Conservation (phyloP, 2,888 invertebrate species). For the Ptychoptera contaminata region DNA sequence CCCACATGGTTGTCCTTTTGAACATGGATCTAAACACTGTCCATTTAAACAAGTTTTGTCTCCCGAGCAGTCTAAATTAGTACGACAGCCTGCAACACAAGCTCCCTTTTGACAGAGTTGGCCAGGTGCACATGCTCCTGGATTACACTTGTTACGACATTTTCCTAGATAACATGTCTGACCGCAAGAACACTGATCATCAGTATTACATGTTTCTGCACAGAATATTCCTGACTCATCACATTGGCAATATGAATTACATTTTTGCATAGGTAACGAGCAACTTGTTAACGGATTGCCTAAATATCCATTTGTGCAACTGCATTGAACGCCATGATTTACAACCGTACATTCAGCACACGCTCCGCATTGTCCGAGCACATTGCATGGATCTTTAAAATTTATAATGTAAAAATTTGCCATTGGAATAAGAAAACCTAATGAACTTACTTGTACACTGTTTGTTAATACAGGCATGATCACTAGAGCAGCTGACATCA, state of each 20-base stretch:
- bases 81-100: conserved; percentile 66
- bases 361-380: conserved; percentile 57
- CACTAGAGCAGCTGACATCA: conserved; percentile 57
- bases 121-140: conserved; percentile 54
- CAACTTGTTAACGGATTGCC: conserved; percentile 73
- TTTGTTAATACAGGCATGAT: conserved; percentile 66
- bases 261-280: conserved; percentile 49
- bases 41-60: conserved; percentile 55
- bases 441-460: conserved; percentile 54
- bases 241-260: conserved; percentile 64
- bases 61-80: conserved; percentile 61
- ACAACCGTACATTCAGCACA: conserved; percentile 71
- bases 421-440: conserved; percentile 1
- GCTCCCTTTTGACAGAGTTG: conserved; percentile 57
- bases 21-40: conserved; percentile 57
- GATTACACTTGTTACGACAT: conserved; percentile 56
- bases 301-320: conserved; percentile 62
- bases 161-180: conserved; percentile 58
- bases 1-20: conserved; percentile 53
- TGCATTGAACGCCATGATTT: conserved; percentile 74
- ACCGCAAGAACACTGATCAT: conserved; percentile 63
- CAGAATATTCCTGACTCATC: conserved; percentile 65
- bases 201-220: conserved; percentile 45
- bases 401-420: conserved; percentile 1
- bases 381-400: conserved; percentile 58